phyloP scores from a whole-genome alignment of 1,140 invertebrate species.

The Drosophila bifasciata region DNA sequence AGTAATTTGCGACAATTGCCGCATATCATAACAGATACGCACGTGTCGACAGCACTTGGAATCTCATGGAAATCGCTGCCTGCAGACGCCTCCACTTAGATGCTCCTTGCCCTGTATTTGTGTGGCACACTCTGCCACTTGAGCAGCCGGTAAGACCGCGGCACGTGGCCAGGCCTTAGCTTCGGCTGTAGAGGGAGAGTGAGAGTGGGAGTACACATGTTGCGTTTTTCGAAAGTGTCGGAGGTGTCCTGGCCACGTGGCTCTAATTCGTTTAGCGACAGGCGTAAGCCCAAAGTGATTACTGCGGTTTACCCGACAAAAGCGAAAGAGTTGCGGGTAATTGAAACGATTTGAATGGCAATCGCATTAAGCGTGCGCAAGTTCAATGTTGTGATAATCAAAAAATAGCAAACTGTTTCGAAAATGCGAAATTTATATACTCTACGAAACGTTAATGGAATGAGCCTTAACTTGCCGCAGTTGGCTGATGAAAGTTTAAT shows the following conservation, averaged over 20 bases:
- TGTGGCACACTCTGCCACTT: slow-evolving; percentile 56
- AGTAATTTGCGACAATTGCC: slow-evolving; percentile 49
- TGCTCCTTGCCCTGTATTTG: slow-evolving; percentile 18
- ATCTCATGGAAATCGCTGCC: slow-evolving; percentile 10
- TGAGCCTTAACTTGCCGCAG: too few relatives aligned
- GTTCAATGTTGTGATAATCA: slow-evolving; percentile 53
- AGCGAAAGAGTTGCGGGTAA: slow-evolving; percentile 66
- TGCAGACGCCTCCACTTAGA: not conserved
- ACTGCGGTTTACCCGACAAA: slow-evolving; percentile 60
- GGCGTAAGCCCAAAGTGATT: slow-evolving; percentile 69
- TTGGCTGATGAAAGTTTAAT: not conserved
- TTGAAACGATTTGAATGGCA: slow-evolving; percentile 42
- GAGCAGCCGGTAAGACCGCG: slow-evolving; percentile 56
- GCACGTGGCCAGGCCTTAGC: slow-evolving; percentile 41
- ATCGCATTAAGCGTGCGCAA: slow-evolving; percentile 50
- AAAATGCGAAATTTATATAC: not conserved
- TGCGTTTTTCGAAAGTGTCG: slow-evolving; percentile 53
- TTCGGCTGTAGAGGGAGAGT: slow-evolving; percentile 13
- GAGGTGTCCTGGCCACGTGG: slow-evolving; percentile 57
- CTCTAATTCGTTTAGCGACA: slow-evolving; percentile 74
- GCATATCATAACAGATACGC: slow-evolving; percentile 69
- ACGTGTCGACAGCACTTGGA: slow-evolving; percentile 46
- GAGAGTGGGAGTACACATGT: slow-evolving; percentile 53
- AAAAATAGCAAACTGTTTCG: slow-evolving; percentile 4
- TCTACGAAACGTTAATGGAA: not conserved